Base-by-base conservation (phyloP, 2,888 invertebrate species). In the Muschampia plurimacula region DNA sequence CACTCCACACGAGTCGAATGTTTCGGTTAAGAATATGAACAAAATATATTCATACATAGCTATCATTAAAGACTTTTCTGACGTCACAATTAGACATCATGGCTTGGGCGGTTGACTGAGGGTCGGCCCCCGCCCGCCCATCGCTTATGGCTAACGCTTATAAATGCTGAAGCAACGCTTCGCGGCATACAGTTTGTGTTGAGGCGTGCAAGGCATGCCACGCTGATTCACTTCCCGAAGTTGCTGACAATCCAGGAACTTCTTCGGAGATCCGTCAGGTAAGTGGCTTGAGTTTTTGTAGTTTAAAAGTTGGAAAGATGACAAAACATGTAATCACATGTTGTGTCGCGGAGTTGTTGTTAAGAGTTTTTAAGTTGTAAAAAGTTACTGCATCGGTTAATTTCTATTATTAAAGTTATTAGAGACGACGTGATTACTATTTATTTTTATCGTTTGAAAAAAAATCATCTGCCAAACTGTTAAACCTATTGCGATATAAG, bases 81-180 rank as follows among this genome's bases (percentile, higher is more conserved):
- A 55, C 55, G 55, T 55, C 55, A 55, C 22, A 22, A 15, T 55
- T 22, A 55, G 55, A 9, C 52, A 52, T 22, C 22, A 22, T 4
- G 10, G 55, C 55, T 55, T 55, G 55, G 55, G 55, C 22, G 55
- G 55, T 10, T 28, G 49, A 52, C n/a, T 52, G 8, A 8, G 52
- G 52, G 52, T 10, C 28, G 2, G 55, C 55, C 55, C 55, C 55
- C 55, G 55, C 55, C 55, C 55, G 55, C 55, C 55, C 55, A 55
- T 9, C 15, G 55, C 22, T 55, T 22, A 55, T 22, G 55, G 55
- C 22, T 22, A 55, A 22, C 55, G 55, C 55, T 55, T 55, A 55
- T 55, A 55, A 55, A 49, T 39, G 55, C 28, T 10, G 55, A 28
- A 55, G 55, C 55, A 55, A 22, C 22, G 22, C 22, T 22, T 49